Base-by-base conservation (phyloP, 2,797 vertebrate genomes). In the Melanotaenia pygmaea region DNA sequence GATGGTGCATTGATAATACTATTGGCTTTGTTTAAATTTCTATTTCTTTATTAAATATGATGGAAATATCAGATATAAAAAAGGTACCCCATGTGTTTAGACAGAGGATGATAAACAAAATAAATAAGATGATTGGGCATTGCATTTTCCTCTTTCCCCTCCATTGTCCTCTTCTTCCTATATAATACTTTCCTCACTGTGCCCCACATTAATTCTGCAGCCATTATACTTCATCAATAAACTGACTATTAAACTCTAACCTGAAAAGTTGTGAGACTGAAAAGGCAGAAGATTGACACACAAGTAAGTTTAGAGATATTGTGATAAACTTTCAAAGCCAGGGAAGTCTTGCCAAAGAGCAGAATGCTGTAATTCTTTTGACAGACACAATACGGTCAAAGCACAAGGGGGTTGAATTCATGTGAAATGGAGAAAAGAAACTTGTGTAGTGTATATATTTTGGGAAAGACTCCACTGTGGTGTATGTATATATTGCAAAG, bases 401-500 rank as follows among this genome's bases (percentile, higher is more conserved):
- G 65, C 74, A 64, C 62, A 43, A 28, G 34, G 63, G 69, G 13
- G 82, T 70, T 80, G 59, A 59, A 77, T 80, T 69, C 60, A 54
- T 78, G 62, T 72, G 64, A 61, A 72, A 22, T 18, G 38, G 51
- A 72, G 59, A 64, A 67, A 35, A 77, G 60, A 70, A 57, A 54
- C 62, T 13, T 40, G 67, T 43, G 20, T 16, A 26, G 57, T 72
- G 70, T 80, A 67, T 74, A 67, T 82, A 67, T 81, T 87, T 73
- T 79, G 60, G 60, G 72, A 72, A 26, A 59, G 62, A 79, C 76
- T 79, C 69, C 70, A 61, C 53, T 5, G 67, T 74, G 70, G 67
- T 81, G 47, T 74, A 75, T 87, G 80, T 81, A 79, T 82, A 80
- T 76, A 82, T 72, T 81, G 76, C 53, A 86, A 81, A 71, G 59